Base-by-base conservation (phyloP, 2,797 vertebrate species). In the Eptatretus atami region DNA sequence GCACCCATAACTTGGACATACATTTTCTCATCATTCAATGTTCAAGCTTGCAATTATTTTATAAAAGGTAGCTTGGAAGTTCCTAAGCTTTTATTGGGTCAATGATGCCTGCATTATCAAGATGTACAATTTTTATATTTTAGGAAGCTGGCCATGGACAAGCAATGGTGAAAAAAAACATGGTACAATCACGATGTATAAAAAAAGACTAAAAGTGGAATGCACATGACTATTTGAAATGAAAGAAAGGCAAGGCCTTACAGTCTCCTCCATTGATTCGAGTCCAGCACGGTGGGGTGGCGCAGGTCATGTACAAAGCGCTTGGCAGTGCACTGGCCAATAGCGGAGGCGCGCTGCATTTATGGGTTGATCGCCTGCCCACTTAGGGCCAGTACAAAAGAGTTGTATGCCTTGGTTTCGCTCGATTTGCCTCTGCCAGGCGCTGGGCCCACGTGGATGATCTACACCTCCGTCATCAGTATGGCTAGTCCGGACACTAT, bases 381-480 rank as follows among this genome's bases (percentile, higher is more conserved):
- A 11, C 83, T 82, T 52, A 88, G 73, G 53, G 83, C 79, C 10
- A 86, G 73, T 2, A 80, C 70, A 63, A 90, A n/a, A 80, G 68
- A 87, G 73, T 63, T 73, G 76, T 66, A 84, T 78, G 60, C 77
- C 77, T 52, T 78, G 72, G 68, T 70, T 80, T 83, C 68, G 82
- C 81, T 52, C 77, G 73, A 1, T 73, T 66, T 1, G 79, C 77
- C 6, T 80, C 75, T 2, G 68, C 65, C 15, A 69, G 64, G 81
- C 69, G 52, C 80, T 71, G 11, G 84, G 84, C 70, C 72, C 83
- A 60, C 79, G 78, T 1, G 85, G 84, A 66, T 90, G 82, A 68
- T 88, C 81, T 0, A 76, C 71, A 52, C 80, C 84, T 90, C 81
- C 0, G 82, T 85, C 81, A 85, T 78, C 66, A 94, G 72, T 72